These are phyloP conservation scores for Andrena minutula DNA, from an alignment of 2,888 invertebrate genomes.

Conservation along the genomic window DNA sequence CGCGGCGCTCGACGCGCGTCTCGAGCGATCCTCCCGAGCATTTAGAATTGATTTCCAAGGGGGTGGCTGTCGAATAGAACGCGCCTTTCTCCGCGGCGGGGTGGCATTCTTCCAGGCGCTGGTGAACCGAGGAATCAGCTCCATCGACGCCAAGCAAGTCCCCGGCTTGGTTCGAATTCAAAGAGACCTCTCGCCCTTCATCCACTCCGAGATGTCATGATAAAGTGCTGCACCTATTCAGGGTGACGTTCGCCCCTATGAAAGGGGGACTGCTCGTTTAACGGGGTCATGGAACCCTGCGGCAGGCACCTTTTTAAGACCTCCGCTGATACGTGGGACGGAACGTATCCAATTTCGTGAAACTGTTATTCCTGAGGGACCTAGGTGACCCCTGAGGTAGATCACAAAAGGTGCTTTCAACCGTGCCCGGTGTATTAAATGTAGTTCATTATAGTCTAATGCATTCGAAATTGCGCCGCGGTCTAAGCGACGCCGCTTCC, in stretches of 20 bases:
- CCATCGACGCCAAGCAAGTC: neutral
- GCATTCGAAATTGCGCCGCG: constrained; percentile 8
- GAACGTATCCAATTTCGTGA: constrained; percentile 69
- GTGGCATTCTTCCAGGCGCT: constrained; percentile 32
- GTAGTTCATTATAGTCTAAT: constrained; percentile 39
- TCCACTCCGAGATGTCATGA: constrained; percentile 61
- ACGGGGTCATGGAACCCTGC: constrained; percentile 67
- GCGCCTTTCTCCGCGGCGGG: constrained; percentile 25
- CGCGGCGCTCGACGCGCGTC: too few relatives aligned
- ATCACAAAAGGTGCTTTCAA: constrained; percentile 29
- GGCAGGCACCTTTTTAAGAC: constrained; percentile 40
- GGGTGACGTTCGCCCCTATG: constrained; percentile 45
- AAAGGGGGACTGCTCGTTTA: constrained; percentile 49
- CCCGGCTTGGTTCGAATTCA: constrained; percentile 59
- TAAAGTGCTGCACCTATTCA: constrained; percentile 64
- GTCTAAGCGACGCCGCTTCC: neutral
- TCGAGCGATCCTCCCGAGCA: neutral
- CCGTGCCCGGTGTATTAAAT: constrained; percentile 21
- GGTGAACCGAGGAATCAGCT: constrained; percentile 31
- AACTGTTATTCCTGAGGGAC: constrained; percentile 54
- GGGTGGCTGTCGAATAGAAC: neutral
- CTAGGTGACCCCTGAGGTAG: neutral
- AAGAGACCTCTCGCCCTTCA: constrained; percentile 38
- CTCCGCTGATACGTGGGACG: constrained; percentile 55
- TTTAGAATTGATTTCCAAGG: constrained; percentile 50